These are phyloP conservation scores for Archegozetes longisetosus DNA, from an alignment of 1,140 invertebrate genomes.

Conservation along the genomic window DNA sequence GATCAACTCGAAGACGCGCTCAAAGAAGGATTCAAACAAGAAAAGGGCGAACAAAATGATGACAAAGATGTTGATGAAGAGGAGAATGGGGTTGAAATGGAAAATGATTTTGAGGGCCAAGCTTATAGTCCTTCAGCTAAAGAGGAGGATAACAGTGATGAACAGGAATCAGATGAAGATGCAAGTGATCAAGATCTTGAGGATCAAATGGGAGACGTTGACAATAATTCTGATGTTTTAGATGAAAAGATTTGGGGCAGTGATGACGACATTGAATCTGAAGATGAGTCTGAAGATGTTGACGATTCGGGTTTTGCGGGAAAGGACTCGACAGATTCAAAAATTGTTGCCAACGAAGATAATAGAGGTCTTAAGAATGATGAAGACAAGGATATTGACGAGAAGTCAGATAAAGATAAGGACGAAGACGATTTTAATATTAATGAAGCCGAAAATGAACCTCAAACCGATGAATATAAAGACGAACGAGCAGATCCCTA, in stretches of 20 bases:
- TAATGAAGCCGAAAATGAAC: conserved; percentile 45
- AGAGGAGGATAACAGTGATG: conserved; percentile 39
- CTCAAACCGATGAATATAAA: conserved; percentile 20
- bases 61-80: conserved; percentile 50
- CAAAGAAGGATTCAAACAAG: conserved; percentile 48
- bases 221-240: conserved; percentile 15
- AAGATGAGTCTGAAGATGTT: conserved; percentile 17
- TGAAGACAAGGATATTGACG: conserved; percentile 9
- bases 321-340: conserved; percentile 17
- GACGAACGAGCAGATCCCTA: conserved; percentile 22
- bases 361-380: conserved; percentile 23
- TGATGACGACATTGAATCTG: conserved; percentile 36
- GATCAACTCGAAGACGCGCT: conserved; percentile 84
- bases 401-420: conserved; percentile 10
- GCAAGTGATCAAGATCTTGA: conserved; percentile 46
- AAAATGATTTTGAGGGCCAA: conserved; percentile 74
- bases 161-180: conserved; percentile 44
- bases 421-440: conserved; percentile 33
- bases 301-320: conserved; percentile 17
- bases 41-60: conserved; percentile 22
- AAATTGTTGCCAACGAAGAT: conserved; percentile 32
- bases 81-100: conserved; percentile 86
- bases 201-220: conserved; percentile 21
- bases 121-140: conserved; percentile 62
- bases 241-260: conserved; percentile 60